These are phyloP conservation scores for Plumapathes pennacea DNA, from an alignment of 92 coral and sea anemone genomes.

Conservation along the genomic window DNA sequence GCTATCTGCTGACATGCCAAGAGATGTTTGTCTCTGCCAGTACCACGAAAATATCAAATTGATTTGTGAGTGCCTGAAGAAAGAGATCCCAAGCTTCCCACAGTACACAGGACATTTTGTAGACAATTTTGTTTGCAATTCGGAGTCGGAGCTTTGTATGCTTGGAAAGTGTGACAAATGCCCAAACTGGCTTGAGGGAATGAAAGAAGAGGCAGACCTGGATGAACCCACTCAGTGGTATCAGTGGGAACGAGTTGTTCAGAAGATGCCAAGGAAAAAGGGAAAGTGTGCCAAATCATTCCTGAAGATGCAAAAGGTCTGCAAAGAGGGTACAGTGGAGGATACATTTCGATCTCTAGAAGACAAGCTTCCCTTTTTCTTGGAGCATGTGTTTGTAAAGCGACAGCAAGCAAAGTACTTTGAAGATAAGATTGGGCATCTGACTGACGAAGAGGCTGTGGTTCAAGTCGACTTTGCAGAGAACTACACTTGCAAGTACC, in stretches of 20 bases:
- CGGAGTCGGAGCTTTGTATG: constrained; percentile 37
- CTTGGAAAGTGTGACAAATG: constrained; percentile 45
- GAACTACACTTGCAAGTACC: constrained; percentile 51
- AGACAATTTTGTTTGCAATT: constrained; percentile 34
- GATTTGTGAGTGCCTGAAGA: constrained; percentile 50
- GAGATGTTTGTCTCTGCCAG: constrained; percentile 41
- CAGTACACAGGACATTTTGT: constrained; percentile 24
- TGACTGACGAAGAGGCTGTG: constrained; percentile 40
- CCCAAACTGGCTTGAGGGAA: constrained; percentile 43
- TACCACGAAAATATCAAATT: constrained; percentile 47
- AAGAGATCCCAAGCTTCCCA: constrained; percentile 39
- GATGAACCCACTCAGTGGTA: constrained; percentile 3
- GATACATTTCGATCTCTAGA: constrained; percentile 2
- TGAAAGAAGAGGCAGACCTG: constrained; percentile 3
- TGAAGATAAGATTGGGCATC: constrained; percentile 31
- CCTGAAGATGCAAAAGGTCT: not conserved
- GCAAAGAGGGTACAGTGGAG: constrained; percentile 4
- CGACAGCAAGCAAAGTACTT: constrained; percentile 30
- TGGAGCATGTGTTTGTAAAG: constrained; percentile 13
- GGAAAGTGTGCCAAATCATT: not conserved
- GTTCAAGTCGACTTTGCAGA: constrained; percentile 69
- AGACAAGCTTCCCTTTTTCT: not conserved
- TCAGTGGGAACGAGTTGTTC: constrained; percentile 13
- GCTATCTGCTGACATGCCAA: constrained; percentile 33
- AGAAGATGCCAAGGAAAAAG: constrained; percentile 3